Conservation (phyloP, 1,140 invertebrate genomes). For the Cotesia vestalis region DNA sequence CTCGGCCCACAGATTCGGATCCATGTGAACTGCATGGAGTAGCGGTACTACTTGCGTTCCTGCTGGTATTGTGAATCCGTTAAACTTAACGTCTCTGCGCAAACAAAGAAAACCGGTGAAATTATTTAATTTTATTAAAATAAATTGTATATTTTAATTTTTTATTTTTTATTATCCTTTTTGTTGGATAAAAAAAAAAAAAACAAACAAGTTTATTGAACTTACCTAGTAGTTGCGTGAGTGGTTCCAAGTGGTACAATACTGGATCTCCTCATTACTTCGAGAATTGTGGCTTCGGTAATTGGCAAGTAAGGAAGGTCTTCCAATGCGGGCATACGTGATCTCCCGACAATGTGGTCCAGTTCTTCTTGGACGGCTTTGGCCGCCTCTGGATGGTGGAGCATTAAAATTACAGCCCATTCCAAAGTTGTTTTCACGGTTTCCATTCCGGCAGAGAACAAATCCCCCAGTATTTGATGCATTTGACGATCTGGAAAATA, state of each 20-base stretch:
- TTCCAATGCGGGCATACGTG: conserved; percentile 80
- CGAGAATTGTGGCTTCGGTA: conserved; percentile 88
- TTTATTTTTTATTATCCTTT: neutral
- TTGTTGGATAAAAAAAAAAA: neutral
- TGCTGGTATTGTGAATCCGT: conserved; percentile 83
- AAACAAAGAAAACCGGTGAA: conserved; percentile 29
- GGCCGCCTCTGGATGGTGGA: conserved; percentile 86
- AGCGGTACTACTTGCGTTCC: conserved; percentile 85
- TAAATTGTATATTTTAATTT: neutral
- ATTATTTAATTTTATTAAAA: conserved; percentile 3
- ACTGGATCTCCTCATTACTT: conserved; percentile 82
- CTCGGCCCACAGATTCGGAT: conserved; percentile 84
- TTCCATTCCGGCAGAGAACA: conserved; percentile 94
- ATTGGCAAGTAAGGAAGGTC: conserved; percentile 84
- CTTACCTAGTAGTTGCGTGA: conserved; percentile 85
- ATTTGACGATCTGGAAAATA: conserved; percentile 80
- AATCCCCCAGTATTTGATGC: conserved; percentile 88
- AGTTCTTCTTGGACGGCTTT: conserved; percentile 86
- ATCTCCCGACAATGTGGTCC: conserved; percentile 85
- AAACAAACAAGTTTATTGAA: conserved; percentile 29
- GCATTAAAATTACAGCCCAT: conserved; percentile 89
- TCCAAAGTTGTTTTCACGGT: conserved; percentile 90
- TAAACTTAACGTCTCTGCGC: conserved; percentile 79
- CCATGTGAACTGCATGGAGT: conserved; percentile 88
- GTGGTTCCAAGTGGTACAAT: conserved; percentile 90